Evolutionary conservation across 2,888 invertebrate species (phyloP), one percentile per base, ranked within the genome.

Genomic region (Polia nebulosa): DNA sequence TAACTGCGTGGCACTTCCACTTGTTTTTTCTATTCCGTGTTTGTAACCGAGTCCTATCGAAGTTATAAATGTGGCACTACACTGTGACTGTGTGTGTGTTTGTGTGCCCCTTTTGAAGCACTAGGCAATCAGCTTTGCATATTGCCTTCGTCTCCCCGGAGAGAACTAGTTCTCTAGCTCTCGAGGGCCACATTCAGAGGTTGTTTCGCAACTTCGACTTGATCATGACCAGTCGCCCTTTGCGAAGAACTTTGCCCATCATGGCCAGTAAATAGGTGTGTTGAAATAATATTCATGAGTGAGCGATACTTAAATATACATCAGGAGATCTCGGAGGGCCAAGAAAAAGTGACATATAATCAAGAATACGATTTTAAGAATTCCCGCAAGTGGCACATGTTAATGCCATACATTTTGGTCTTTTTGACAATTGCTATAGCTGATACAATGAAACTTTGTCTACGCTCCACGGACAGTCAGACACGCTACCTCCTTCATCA

Each of bases 221-320:
- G 45, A 15, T 56, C 47, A 29, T 15, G 8, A n/a, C n/a, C 36
- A 56, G 3, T 67, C 13, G n/a, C 20, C 17, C 70, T 67, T 56
- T 67, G 47, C 45, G 13, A 32, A 3, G 4, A 67, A 67, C 20
- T 70, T 70, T 49, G 32, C 47, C 39, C 29, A 39, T 70, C 20
- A 56, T 32, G 15, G 1, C 22, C 22, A 13, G 44, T 34, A 17
- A 51, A 52, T 51, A 20, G 39, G 25, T 55, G 15, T 45, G 20
- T 70, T 32, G 3, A 52, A 51, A 63, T 47, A 36, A 20, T 11
- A 3, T 47, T 3, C 20, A 36, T 20, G 17, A 2, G 22, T n/a
- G 4, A 6, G n/a, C 1, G 4, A 6, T 22, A 17, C 3, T 7
- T 11, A 34, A 29, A 15, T 6, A 17, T 25, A 25, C 11, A n/a